phyloP scores from a whole-genome alignment of 2,888 invertebrate genomes.

The Oxycera nigricornis region DNA sequence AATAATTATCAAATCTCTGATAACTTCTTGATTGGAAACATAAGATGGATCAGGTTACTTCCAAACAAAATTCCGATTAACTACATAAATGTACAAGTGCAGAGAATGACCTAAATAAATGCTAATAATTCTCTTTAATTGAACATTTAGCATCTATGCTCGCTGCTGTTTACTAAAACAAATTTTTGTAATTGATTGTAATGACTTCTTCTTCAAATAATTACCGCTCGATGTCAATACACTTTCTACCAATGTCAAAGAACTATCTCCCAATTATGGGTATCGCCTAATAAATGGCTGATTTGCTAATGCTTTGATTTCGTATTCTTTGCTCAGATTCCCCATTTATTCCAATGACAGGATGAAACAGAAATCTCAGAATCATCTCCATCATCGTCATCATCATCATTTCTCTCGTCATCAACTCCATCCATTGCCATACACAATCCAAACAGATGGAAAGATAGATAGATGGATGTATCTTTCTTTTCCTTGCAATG shows the following conservation, averaged over 20 bases:
- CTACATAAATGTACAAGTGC: too few species aligned
- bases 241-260: background rate
- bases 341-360: slow-evolving; percentile 18
- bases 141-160: too few species aligned
- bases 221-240: slow-evolving; percentile 6
- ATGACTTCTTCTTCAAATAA: too few species aligned
- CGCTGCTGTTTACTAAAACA: too few species aligned
- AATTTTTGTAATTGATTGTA: too few species aligned
- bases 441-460: background rate
- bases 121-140: too few species aligned
- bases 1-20: too few species aligned
- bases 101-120: too few species aligned
- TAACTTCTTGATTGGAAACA: too few species aligned
- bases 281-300: background rate
- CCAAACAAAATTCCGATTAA: too few species aligned
- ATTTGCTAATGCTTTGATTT: slow-evolving; percentile 1
- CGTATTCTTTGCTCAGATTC: background rate
- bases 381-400: slow-evolving; percentile 33
- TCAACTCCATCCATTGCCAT: background rate
- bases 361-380: slow-evolving; percentile 27
- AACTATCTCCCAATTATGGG: slow-evolving; percentile 9
- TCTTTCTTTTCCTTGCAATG: background rate
- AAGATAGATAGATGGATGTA: background rate
- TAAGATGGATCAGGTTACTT: too few species aligned
- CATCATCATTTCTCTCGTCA: background rate